These are phyloP conservation scores for Phocides pigmalion DNA, from an alignment of 1,140 invertebrate genomes.

Conservation along the genomic window DNA sequence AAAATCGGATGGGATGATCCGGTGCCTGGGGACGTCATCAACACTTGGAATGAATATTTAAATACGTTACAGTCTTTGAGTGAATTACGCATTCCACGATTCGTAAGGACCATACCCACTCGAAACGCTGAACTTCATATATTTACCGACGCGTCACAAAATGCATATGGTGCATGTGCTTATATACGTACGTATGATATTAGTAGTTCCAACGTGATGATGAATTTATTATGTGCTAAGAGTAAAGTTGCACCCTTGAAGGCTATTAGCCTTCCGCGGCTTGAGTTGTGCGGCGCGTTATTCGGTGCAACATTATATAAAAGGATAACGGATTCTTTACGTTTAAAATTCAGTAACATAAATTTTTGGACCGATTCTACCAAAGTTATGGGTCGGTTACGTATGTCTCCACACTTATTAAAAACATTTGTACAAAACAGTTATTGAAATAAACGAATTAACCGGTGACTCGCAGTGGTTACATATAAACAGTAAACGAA, in stretches of 20 bases:
- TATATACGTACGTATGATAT: neutral
- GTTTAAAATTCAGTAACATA: neutral
- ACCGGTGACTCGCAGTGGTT: neutral
- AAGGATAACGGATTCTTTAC: neutral
- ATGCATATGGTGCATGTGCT: neutral
- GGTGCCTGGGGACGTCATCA: neutral
- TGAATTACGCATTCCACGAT: neutral
- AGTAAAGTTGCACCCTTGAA: neutral
- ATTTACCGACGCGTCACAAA: neutral
- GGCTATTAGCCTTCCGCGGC: neutral
- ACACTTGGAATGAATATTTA: neutral
- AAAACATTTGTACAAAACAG: neutral
- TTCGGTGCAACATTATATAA: neutral
- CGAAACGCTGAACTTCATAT: neutral
- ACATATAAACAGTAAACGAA: neutral
- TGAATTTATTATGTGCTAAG: too few relatives aligned
- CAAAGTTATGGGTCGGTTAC: neutral
- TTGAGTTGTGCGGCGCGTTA: neutral
- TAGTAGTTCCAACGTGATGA: too few relatives aligned
- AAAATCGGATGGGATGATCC: neutral
- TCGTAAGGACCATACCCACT: neutral
- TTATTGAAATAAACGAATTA: neutral
- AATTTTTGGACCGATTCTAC: neutral
- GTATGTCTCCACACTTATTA: neutral
- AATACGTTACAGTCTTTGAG: neutral